These are phyloP conservation scores for Heteractis magnifica DNA, from an alignment of 92 coral and sea anemone genomes.

Conservation along the genomic window DNA sequence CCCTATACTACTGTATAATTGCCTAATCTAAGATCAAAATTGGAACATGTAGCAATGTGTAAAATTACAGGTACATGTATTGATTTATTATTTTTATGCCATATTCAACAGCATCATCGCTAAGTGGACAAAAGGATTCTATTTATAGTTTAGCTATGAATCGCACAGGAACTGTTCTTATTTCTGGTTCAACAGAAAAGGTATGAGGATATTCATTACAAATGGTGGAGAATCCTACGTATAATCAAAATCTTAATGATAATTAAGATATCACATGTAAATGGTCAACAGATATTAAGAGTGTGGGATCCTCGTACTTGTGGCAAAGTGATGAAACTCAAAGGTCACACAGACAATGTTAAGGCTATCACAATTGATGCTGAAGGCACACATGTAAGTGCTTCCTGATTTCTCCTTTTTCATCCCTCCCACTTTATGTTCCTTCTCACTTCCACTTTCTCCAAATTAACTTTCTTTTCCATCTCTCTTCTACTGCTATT, in stretches of 20 bases:
- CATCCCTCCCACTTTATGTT: not conserved
- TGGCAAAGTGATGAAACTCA: constrained; percentile 88
- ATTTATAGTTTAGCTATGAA: constrained; percentile 94
- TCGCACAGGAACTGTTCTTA: constrained; percentile 76
- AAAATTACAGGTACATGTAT: not conserved
- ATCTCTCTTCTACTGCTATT: too few species aligned
- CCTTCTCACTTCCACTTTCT: not conserved
- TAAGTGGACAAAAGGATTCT: constrained; percentile 95
- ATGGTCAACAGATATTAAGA: constrained; percentile 58
- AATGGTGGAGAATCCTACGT: too few species aligned
- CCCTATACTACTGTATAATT: too few species aligned
- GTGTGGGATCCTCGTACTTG: constrained; percentile 99
- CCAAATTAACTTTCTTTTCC: not conserved
- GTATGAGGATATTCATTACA: constrained; percentile 28
- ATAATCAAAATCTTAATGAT: too few species aligned
- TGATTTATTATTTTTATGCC: not conserved
- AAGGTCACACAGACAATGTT: constrained; percentile 94
- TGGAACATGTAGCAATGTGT: too few species aligned
- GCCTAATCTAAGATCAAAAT: too few species aligned
- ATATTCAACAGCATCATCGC: constrained; percentile 67
- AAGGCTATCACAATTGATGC: constrained; percentile 79
- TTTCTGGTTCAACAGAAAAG: constrained; percentile 98
- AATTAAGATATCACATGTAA: too few species aligned
- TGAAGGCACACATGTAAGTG: constrained; percentile 89
- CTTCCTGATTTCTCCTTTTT: not conserved